Conservation (phyloP, 2,888 invertebrate species). For the Muschampia plurimacula region DNA sequence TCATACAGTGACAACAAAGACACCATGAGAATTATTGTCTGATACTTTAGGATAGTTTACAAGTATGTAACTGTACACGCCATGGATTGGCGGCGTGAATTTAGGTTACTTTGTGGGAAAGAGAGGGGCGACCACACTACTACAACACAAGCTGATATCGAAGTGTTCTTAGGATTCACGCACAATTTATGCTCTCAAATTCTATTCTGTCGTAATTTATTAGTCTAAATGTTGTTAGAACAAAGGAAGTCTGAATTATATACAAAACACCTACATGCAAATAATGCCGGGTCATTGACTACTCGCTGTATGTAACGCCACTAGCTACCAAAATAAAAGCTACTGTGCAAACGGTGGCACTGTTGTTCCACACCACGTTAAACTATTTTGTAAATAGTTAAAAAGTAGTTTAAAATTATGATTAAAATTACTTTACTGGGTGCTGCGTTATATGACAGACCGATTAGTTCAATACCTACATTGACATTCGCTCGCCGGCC, state of each 20-base stretch:
- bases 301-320: slow-evolving; percentile 52
- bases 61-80: slow-evolving; percentile 45
- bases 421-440: slow-evolving; percentile 54
- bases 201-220: slow-evolving; percentile 35
- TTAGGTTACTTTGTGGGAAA: slow-evolving; percentile 60
- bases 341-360: slow-evolving; percentile 51
- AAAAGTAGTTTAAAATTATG: slow-evolving; percentile 39
- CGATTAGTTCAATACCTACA: slow-evolving; percentile 61
- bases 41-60: slow-evolving; percentile 16
- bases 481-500: slow-evolving; percentile 73
- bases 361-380: slow-evolving; percentile 43
- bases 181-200: slow-evolving; percentile 48
- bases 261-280: slow-evolving; percentile 72
- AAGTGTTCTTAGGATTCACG: slow-evolving; percentile 51
- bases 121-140: slow-evolving; percentile 54
- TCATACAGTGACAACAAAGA: slow-evolving; percentile 34
- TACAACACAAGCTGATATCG: slow-evolving; percentile 10
- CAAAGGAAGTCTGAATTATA: slow-evolving; percentile 64
- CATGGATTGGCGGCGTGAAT: slow-evolving; percentile 53
- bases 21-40: slow-evolving; percentile 25
- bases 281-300: slow-evolving; percentile 82
- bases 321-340: slow-evolving; percentile 59
- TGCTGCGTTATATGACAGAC: slow-evolving; percentile 59
- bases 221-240: slow-evolving; percentile 53
- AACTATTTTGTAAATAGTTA: slow-evolving; percentile 50